Conservation (phyloP, 2,888 invertebrate genomes). For the Spatulosminthurus flaviceps region DNA sequence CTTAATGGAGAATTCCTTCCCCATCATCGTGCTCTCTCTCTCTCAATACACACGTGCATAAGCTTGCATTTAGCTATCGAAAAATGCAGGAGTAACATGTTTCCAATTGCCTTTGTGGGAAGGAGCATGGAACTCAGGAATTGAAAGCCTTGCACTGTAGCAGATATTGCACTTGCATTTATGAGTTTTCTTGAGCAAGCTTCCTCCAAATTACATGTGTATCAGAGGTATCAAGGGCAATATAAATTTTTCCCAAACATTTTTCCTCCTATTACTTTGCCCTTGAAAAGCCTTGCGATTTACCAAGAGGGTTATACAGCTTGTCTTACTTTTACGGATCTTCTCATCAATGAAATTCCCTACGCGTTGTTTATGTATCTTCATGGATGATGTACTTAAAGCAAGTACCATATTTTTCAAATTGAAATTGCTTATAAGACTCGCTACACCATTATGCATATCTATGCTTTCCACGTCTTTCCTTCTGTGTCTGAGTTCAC, state of each 20-base stretch:
- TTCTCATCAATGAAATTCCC: too few relatives aligned
- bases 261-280: neutral
- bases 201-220: constrained; percentile 15
- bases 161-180: constrained; percentile 32
- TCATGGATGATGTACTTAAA: too few relatives aligned
- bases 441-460: too few relatives aligned
- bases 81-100: neutral
- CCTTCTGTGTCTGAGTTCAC: neutral
- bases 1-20: constrained; percentile 46
- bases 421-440: too few relatives aligned
- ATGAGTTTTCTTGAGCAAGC: constrained; percentile 22
- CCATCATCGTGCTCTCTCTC: neutral
- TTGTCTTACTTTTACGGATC: too few relatives aligned
- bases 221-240: constrained; percentile 41
- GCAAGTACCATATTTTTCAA: too few relatives aligned
- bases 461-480: neutral
- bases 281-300: too few relatives aligned
- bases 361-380: too few relatives aligned
- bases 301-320: too few relatives aligned
- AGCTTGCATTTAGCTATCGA: neutral
- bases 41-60: neutral
- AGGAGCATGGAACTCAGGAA: neutral
- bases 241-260: constrained; percentile 37
- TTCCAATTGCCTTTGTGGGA: neutral
- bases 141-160: constrained; percentile 24